Percentiles rank a stretch among this genome's conserved stretches.
phyloP scores from a whole-genome alignment of 2,113 vertebrate species.

The Nibea coibor region DNA sequence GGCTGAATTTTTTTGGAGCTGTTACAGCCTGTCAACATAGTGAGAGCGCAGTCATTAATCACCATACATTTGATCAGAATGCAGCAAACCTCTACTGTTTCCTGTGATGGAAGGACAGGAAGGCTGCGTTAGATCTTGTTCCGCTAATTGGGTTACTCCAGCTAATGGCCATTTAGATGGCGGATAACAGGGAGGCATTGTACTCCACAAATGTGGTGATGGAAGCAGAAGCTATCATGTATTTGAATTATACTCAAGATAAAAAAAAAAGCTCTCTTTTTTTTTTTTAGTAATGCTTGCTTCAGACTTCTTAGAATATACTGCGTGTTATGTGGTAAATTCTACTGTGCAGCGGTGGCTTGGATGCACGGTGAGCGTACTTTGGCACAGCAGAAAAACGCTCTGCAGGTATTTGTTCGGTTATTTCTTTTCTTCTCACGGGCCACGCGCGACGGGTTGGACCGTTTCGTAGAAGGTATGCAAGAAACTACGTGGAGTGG shows the following conservation, averaged over 20 bases:
- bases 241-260: slow-evolving; percentile 74
- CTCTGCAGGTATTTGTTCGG: slow-evolving; percentile 21
- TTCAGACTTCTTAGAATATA: slow-evolving; percentile 33
- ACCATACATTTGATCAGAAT: slow-evolving; percentile 85
- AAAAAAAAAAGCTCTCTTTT: slow-evolving; percentile 38
- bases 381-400: slow-evolving; percentile 11
- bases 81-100: slow-evolving; percentile 80
- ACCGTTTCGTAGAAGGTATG: slow-evolving; percentile 18
- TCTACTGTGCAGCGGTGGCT: neutral
- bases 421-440: slow-evolving; percentile 2
- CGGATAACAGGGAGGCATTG: slow-evolving; percentile 81
- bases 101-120: slow-evolving; percentile 83
- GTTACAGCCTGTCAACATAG: slow-evolving; percentile 78
- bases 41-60: slow-evolving; percentile 80
- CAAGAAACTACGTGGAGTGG: slow-evolving; percentile 1
- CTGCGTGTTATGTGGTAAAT: slow-evolving; percentile 3
- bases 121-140: slow-evolving; percentile 82
- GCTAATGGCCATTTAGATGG: slow-evolving; percentile 86
- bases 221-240: slow-evolving; percentile 78
- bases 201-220: slow-evolving; percentile 79
- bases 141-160: slow-evolving; percentile 84
- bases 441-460: neutral
- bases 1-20: slow-evolving; percentile 67
- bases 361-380: slow-evolving; percentile 7
- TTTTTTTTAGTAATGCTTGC: slow-evolving; percentile 29